Evolutionary conservation across 2,113 vertebrate species (phyloP).

Genomic region (Progne subis): DNA sequence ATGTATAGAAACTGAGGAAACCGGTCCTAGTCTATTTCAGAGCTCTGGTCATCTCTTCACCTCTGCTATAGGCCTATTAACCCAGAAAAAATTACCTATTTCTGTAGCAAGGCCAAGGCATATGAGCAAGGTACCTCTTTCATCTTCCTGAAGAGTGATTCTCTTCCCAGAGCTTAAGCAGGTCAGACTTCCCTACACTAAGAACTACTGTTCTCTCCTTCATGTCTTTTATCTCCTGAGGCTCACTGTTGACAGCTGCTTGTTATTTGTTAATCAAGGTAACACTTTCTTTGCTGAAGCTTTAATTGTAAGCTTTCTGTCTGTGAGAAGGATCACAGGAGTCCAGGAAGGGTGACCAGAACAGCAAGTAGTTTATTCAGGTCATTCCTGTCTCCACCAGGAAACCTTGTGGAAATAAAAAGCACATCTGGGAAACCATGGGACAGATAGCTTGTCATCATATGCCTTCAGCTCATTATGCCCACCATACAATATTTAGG

Average conservation of each 20-base stretch:
- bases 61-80: not conserved
- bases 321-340: not conserved
- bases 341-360: not conserved
- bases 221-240: not conserved
- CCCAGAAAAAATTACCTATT: not conserved
- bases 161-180: not conserved
- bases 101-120: not conserved
- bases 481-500: not conserved
- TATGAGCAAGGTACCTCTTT: not conserved
- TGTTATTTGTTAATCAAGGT: not conserved
- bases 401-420: not conserved
- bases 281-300: not conserved
- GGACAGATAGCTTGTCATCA: not conserved
- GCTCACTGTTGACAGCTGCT: not conserved
- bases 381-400: not conserved
- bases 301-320: not conserved
- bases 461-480: not conserved
- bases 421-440: not conserved
- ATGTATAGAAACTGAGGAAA: not conserved
- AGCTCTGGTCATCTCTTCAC: not conserved
- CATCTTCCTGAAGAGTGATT: not conserved
- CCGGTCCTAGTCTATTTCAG: not conserved
- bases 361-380: not conserved
- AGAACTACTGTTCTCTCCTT: accelerated
- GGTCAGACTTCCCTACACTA: not conserved